A percentile compares a stretch with the other conserved stretches of the same genome.
These are phyloP conservation scores for Edolisoma coerulescens DNA, from an alignment of 2,113 vertebrate genomes.

Conservation along the genomic window DNA sequence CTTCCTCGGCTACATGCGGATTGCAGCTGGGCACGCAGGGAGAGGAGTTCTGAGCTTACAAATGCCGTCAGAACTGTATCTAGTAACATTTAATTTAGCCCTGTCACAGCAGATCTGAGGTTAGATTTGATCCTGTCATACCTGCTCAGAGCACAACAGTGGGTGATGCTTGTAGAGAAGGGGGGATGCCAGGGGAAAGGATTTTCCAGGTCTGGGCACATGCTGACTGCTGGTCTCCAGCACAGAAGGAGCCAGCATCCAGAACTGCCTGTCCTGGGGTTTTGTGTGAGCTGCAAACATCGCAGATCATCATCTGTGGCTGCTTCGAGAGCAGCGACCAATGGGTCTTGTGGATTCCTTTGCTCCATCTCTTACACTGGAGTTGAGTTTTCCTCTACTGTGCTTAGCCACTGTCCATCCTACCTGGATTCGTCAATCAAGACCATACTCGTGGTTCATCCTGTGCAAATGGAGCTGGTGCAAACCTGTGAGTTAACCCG, in stretches of 20 bases:
- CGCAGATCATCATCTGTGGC: not conserved
- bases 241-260: not conserved
- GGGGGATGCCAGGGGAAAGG: accelerated
- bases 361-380: not conserved
- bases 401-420: not conserved
- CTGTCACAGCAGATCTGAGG: not conserved
- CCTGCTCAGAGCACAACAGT: not conserved
- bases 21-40: accelerated
- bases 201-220: not conserved
- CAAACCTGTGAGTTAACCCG: not conserved
- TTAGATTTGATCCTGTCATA: not conserved
- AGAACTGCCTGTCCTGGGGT: not conserved
- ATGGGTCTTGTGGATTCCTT: not conserved
- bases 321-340: accelerated
- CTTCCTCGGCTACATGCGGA: not conserved
- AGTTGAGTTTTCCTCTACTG: not conserved
- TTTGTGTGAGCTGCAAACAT: not conserved
- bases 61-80: not conserved
- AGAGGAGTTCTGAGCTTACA: not conserved
- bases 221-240: not conserved
- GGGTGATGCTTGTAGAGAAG: not conserved
- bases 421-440: accelerated
- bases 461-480: not conserved
- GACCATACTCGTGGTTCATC: not conserved
- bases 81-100: not conserved